A percentile compares a stretch with the other conserved stretches of the same genome.
Conservation (phyloP, 2,797 vertebrate species). For the Botia almorhae region DNA sequence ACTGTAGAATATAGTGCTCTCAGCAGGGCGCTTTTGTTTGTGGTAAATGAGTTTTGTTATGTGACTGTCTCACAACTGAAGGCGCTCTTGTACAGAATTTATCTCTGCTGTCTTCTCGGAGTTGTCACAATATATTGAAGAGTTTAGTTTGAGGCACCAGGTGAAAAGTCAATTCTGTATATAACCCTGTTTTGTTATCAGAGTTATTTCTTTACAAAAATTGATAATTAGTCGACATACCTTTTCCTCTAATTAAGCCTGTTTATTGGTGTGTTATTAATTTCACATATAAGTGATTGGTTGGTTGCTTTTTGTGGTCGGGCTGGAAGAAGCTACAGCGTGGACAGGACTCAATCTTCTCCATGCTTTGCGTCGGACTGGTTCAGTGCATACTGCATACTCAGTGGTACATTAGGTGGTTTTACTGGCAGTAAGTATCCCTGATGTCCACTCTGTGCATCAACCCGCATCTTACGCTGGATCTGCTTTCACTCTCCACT, state of each 20-base stretch:
- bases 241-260: too few species aligned
- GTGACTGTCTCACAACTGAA: too few species aligned
- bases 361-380: background rate
- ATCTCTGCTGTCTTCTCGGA: too few species aligned
- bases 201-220: too few species aligned
- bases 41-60: background rate
- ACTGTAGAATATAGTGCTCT: background rate
- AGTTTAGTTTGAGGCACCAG: too few species aligned
- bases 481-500: slow-evolving; percentile 45
- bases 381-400: background rate
- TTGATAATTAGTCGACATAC: too few species aligned
- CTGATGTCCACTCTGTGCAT: background rate
- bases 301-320: background rate
- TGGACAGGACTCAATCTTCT: background rate
- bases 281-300: background rate
- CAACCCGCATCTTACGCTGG: slow-evolving; percentile 6
- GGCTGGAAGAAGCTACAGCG: background rate
- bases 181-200: too few species aligned
- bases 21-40: background rate
- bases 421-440: slow-evolving; percentile 3
- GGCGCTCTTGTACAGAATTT: too few species aligned
- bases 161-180: too few species aligned
- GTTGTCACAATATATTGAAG: too few species aligned
- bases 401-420: background rate
- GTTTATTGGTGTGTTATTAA: background rate